phyloP scores from a whole-genome alignment of 2,888 invertebrate species.

The Euspilapteryx auroguttella region DNA sequence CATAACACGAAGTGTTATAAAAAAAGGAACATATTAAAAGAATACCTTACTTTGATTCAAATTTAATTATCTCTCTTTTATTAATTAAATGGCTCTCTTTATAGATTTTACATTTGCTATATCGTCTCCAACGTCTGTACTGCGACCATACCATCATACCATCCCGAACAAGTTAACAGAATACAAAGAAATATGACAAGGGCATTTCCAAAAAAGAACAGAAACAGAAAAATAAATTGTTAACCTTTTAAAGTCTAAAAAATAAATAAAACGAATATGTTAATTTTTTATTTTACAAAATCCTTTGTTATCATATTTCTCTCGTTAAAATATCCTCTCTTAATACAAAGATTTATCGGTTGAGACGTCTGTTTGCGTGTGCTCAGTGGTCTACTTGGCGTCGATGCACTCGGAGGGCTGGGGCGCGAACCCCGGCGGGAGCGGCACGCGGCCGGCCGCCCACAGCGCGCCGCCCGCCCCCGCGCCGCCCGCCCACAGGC shows the following conservation, averaged over 20 bases:
- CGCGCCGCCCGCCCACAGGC: conserved; percentile 3
- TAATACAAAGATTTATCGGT: conserved; percentile 55
- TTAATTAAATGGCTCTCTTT: conserved; percentile 34
- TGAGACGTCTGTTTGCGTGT: conserved; percentile 14
- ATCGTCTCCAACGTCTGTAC: background rate
- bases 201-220: conserved; percentile 32
- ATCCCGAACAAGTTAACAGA: no score
- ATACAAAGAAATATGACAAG: no score
- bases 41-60: conserved; percentile 17
- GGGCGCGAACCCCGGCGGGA: conserved; percentile 52
- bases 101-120: conserved; percentile 16
- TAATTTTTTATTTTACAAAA: conserved; percentile 60
- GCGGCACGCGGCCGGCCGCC: conserved; percentile 22
- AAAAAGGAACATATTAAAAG: conserved; percentile 20
- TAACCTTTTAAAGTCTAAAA: conserved; percentile 13
- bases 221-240: conserved; percentile 26
- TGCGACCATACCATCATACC: no score
- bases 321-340: conserved; percentile 58
- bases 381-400: conserved; percentile 46
- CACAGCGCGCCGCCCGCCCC: conserved; percentile 10
- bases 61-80: conserved; percentile 40
- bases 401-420: conserved; percentile 51
- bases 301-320: conserved; percentile 61
- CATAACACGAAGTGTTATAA: conserved; percentile 28
- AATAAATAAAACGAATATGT: conserved; percentile 56